Conservation (phyloP, 2,797 vertebrate species). For the Periophthalmus magnuspinnatus region DNA sequence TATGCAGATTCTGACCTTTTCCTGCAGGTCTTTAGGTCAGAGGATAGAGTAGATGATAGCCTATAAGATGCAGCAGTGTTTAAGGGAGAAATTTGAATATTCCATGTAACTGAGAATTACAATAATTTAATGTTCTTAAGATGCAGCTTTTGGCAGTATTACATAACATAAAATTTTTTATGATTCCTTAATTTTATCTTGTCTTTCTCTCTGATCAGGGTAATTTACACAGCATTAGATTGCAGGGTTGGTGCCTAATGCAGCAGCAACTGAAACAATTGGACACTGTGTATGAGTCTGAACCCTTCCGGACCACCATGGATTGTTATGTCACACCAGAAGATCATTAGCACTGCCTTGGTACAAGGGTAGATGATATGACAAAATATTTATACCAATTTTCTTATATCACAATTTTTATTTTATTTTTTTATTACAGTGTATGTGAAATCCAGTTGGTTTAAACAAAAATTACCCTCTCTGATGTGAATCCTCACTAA, state of each 20-base stretch:
- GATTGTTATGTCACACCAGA: slow-evolving; percentile 22
- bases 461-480: too few relatives aligned
- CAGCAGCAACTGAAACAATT: slow-evolving; percentile 29
- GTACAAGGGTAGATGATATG: neutral
- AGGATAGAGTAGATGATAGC: neutral
- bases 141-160: too few relatives aligned
- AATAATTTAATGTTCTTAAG: neutral
- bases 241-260: too few relatives aligned
- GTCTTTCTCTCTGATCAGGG: too few relatives aligned
- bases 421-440: too few relatives aligned
- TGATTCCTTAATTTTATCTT: too few relatives aligned
- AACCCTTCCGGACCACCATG: slow-evolving; percentile 20
- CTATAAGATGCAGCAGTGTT: neutral
- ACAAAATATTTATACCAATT: neutral
- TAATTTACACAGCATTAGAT: too few relatives aligned
- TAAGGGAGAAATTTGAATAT: neutral
- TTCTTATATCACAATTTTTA: neutral
- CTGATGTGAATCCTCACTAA: too few relatives aligned
- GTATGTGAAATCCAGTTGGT: too few relatives aligned
- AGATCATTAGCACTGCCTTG: neutral
- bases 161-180: too few relatives aligned
- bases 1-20: neutral
- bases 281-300: slow-evolving; percentile 40
- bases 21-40: neutral
- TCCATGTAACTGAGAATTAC: neutral